These are phyloP conservation scores for Planococcus citri DNA, from an alignment of 1,140 invertebrate species.

Conservation along the genomic window DNA sequence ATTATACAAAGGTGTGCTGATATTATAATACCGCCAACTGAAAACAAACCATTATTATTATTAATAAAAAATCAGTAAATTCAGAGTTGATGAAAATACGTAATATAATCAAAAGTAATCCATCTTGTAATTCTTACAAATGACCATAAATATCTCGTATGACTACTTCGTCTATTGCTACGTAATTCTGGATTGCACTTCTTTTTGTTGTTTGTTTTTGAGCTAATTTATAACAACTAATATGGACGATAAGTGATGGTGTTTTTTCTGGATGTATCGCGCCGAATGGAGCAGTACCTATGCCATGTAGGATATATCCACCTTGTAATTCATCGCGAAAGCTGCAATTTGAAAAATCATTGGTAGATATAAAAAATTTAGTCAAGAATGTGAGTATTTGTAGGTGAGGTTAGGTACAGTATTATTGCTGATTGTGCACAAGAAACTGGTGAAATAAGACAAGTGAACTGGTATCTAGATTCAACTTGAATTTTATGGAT, in stretches of 20 bases:
- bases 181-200: not conserved
- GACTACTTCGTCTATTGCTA: slow-evolving; percentile 6
- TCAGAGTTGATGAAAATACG: not conserved
- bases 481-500: no score
- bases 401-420: not conserved
- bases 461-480: no score
- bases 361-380: slow-evolving; percentile 9
- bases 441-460: not conserved
- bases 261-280: not conserved
- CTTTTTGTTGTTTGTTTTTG: slow-evolving; percentile 1
- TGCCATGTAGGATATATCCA: not conserved
- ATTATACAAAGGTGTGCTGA: slow-evolving; percentile 21
- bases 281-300: not conserved
- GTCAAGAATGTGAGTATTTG: not conserved
- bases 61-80: not conserved
- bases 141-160: slow-evolving; percentile 5
- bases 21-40: slow-evolving; percentile 27
- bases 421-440: not conserved
- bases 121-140: not conserved
- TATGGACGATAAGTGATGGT: not conserved
- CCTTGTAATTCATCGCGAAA: slow-evolving; percentile 12
- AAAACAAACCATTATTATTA: not conserved
- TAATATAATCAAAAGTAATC: not conserved
- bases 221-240: not conserved
- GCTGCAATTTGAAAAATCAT: slow-evolving; percentile 4